Evolutionary conservation across 2,797 vertebrate species (phyloP).

Genomic region (Myotis myotis): DNA sequence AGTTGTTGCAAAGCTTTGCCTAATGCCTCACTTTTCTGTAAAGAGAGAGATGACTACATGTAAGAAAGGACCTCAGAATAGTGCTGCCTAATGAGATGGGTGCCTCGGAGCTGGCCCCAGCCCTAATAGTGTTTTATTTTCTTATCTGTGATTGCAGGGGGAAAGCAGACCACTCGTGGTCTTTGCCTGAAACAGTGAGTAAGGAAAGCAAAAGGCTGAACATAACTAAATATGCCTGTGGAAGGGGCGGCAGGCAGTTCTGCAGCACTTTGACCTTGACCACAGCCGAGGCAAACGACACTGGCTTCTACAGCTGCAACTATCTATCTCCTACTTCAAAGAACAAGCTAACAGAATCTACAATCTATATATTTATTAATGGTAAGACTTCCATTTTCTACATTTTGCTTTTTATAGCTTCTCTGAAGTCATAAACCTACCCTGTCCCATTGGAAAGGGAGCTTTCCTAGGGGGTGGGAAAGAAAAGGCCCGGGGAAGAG

Average conservation of each 20-base stretch:
- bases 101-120: constrained; percentile 60
- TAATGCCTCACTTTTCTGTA: constrained; percentile 68
- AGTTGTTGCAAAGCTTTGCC: constrained; percentile 72
- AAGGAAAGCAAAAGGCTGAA: constrained; percentile 84
- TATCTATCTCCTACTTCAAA: constrained; percentile 84
- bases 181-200: constrained; percentile 86
- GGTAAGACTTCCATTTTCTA: constrained; percentile 87
- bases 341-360: constrained; percentile 82
- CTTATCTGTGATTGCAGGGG: constrained; percentile 88
- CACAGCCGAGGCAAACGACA: constrained; percentile 87
- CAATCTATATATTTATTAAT: constrained; percentile 94
- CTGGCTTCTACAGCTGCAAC: constrained; percentile 92
- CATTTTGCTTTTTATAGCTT: not conserved
- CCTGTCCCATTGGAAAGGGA: not conserved
- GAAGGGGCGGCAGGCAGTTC: constrained; percentile 86
- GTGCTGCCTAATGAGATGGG: constrained; percentile 71
- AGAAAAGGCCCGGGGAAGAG: not conserved
- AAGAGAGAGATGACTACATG: constrained; percentile 67
- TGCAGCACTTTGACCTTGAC: constrained; percentile 91
- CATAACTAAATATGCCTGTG: constrained; percentile 88
- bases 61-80: constrained; percentile 71
- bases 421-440: not conserved
- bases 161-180: constrained; percentile 91
- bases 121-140: constrained; percentile 77
- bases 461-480: not conserved